Conservation (phyloP, 2,113 vertebrate genomes). For the Tachysurus vachellii region DNA sequence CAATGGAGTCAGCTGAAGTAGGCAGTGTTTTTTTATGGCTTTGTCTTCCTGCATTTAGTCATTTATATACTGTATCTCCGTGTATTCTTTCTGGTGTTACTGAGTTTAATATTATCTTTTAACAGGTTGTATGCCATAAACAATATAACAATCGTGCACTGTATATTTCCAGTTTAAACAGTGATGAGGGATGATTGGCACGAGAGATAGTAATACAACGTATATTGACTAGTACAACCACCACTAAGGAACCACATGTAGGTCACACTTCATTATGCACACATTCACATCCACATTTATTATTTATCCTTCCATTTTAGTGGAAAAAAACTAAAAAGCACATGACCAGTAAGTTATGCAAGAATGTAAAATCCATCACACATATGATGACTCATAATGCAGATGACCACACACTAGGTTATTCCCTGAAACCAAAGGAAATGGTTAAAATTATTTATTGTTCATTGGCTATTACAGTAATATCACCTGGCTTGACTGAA, state of each 20-base stretch:
- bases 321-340: background rate
- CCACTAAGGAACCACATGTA: background rate
- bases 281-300: background rate
- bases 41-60: background rate
- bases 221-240: background rate
- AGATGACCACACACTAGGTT: background rate
- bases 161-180: background rate
- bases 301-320: too few relatives aligned
- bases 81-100: background rate
- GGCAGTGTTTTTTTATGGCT: background rate
- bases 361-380: background rate
- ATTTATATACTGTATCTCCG: background rate
- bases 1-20: background rate
- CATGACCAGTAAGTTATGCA: background rate
- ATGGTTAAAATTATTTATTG: background rate
- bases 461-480: background rate
- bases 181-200: background rate
- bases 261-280: background rate
- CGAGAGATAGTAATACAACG: background rate
- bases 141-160: background rate
- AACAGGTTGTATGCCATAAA: background rate
- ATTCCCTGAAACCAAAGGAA: background rate
- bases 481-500: background rate
- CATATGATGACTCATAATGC: background rate
- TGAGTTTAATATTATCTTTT: too few relatives aligned